Base-by-base conservation (phyloP, 2,113 vertebrate species). In the Alectura lathami region DNA sequence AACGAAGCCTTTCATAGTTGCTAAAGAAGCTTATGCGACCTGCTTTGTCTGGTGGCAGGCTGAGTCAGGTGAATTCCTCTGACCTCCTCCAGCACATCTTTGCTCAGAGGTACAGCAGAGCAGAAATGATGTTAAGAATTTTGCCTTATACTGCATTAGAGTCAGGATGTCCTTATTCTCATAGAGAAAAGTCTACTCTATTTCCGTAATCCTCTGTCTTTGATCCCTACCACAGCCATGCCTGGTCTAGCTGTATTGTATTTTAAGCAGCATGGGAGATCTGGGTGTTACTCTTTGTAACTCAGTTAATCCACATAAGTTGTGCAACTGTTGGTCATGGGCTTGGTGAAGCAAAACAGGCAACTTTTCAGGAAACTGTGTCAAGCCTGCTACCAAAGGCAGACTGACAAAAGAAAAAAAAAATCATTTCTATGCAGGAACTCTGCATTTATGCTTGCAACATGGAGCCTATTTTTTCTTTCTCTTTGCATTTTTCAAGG, bases 1-100 rank as follows among this genome's bases (percentile, higher is more conserved):
- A 70, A 47, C 67, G 50, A 78, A 81, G 13, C 8, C 51, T 94
- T 64, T 75, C 36, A 6, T 86, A 91, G 74, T 64, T 84, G 22
- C 57, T 66, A n/a, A 64, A 66, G 85, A 79, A 90, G 30, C 22
- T 66, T 66, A 86, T 24, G 11, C 1, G 4, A 50, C 69, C 56
- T 84, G 23, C 86, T 95, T 93, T 84, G 47, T 75, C 56, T 83
- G 43, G 43, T 4, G 7, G 48, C 24, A 51, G 57, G 36, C 68
- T 91, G 82, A 89, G 51, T 72, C 60, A 57, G 73, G 76, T 93
- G 57, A 88, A 82, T 90, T 69, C 15, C 36, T 88, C 56, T 82
- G 73, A 78, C 69, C 64, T 84, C 68, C 66, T 83, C 48, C 47
- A 83, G 76, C 47, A 48, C 47, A 38, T 74, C 76, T 84, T 86